Conservation (phyloP, 2,888 invertebrate species). For the Limulus polyphemus region DNA sequence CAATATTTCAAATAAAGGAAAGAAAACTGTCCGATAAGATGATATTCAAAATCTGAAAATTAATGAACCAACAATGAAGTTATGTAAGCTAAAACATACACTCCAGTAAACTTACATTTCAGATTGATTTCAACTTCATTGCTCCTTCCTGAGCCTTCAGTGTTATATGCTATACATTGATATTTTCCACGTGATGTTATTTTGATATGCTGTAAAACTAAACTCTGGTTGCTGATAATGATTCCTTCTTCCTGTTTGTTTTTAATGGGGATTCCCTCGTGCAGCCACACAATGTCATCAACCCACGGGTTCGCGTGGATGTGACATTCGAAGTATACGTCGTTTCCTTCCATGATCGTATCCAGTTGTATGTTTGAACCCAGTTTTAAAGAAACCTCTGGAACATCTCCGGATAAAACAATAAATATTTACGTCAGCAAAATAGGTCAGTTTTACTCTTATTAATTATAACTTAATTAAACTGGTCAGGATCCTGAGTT, state of each 20-base stretch:
- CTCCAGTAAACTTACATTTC: constrained; percentile 23
- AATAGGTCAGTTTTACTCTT: too few relatives aligned
- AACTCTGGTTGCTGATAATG: constrained; percentile 27
- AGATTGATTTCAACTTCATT: constrained; percentile 26
- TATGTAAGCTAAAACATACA: too few relatives aligned
- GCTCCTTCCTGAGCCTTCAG: constrained; percentile 28
- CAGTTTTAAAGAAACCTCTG: constrained; percentile 63
- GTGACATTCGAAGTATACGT: constrained; percentile 85
- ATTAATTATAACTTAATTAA: too few relatives aligned
- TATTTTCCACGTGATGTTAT: constrained; percentile 27
- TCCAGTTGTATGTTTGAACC: constrained; percentile 72
- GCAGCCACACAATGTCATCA: constrained; percentile 63
- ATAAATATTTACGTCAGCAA: too few relatives aligned
- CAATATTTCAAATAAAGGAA: too few relatives aligned
- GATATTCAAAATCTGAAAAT: too few relatives aligned
- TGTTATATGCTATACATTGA: constrained; percentile 27
- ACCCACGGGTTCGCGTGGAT: constrained; percentile 75
- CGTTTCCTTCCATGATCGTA: constrained; percentile 82
- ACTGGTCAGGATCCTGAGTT: too few relatives aligned
- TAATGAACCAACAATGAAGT: too few relatives aligned
- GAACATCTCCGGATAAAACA: constrained; percentile 51
- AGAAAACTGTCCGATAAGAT: too few relatives aligned
- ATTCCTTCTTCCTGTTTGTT: constrained; percentile 24
- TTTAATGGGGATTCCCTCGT: constrained; percentile 22
- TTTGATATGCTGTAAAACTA: constrained; percentile 27